Evolutionary conservation across 2,888 invertebrate genomes (phyloP).

Genomic region (Synanthedon tipuliformis): DNA sequence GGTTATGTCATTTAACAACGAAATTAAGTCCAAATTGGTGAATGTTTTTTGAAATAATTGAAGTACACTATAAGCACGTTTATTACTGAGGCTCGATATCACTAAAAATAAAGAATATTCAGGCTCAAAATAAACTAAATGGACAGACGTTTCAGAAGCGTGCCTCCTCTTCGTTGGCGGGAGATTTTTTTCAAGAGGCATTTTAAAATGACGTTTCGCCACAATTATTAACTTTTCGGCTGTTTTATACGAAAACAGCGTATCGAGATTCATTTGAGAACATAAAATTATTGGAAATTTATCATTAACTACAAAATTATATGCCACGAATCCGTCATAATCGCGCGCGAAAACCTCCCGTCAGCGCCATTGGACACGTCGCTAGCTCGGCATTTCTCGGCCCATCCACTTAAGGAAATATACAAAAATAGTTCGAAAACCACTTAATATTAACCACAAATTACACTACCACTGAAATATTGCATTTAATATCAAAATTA

Average conservation of each 20-base stretch:
- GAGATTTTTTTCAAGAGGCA: conserved; percentile 42
- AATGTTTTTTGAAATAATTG: conserved; percentile 23
- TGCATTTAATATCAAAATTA: conserved; percentile 18
- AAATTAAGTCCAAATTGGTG: conserved; percentile 41
- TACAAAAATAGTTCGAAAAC: conserved; percentile 55
- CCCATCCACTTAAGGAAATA: conserved; percentile 63
- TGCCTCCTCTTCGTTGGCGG: conserved; percentile 68
- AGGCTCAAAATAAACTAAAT: conserved; percentile 22
- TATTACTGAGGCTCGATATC: conserved; percentile 13
- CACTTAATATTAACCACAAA: conserved; percentile 29
- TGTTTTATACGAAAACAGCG: conserved; percentile 30
- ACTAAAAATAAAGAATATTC: conserved; percentile 16
- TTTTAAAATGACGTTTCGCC: conserved; percentile 24
- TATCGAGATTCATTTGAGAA: conserved; percentile 23
- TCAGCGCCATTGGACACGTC: conserved; percentile 72
- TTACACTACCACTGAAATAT: conserved; percentile 23
- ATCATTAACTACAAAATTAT: conserved; percentile 59
- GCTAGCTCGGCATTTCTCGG: conserved; percentile 62
- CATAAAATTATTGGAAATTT: conserved; percentile 28
- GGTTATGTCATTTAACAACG: conserved; percentile 68
- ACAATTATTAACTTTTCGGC: conserved; percentile 17
- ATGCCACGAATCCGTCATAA: conserved; percentile 69
- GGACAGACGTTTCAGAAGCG: conserved; percentile 40
- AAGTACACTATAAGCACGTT: conserved; percentile 18
- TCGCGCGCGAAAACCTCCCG: conserved; percentile 68